Evolutionary conservation across 2,113 vertebrate species (phyloP).

Genomic region (Notiomystis cincta): DNA sequence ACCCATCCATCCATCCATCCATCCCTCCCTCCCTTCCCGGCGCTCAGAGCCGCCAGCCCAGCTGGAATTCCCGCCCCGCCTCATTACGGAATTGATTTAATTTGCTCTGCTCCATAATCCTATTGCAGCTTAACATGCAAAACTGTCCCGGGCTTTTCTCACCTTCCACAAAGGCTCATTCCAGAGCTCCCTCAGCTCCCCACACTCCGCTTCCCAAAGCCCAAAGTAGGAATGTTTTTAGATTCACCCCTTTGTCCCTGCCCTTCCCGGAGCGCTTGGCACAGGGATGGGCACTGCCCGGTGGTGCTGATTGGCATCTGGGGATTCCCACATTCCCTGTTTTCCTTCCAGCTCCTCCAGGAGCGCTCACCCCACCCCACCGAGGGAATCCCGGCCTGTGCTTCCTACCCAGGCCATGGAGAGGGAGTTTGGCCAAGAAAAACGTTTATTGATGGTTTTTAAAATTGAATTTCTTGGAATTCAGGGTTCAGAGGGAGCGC

Average conservation of each 20-base stretch:
- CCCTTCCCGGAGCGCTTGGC: rapidly evolving
- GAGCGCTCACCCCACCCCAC: rapidly evolving
- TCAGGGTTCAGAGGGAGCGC: not conserved
- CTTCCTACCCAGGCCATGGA: rapidly evolving
- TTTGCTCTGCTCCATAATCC: constrained; percentile 52
- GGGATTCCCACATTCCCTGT: not conserved
- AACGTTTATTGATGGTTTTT: rapidly evolving
- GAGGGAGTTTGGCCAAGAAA: not conserved
- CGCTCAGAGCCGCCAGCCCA: rapidly evolving
- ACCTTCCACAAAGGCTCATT: not conserved
- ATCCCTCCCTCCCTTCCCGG: rapidly evolving
- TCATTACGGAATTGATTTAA: constrained; percentile 21
- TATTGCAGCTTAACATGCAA: not conserved
- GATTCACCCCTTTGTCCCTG: rapidly evolving
- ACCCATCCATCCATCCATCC: not conserved
- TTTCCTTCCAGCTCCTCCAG: not conserved
- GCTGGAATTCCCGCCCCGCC: not conserved
- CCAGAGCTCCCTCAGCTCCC: not conserved
- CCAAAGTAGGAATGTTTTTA: not conserved
- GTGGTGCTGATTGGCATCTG: rapidly evolving
- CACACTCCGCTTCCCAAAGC: not conserved
- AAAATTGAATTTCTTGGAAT: not conserved
- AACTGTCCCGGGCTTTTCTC: constrained; percentile 18
- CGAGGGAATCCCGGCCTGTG: rapidly evolving
- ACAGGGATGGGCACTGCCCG: not conserved